Conservation (phyloP, 1,140 invertebrate species). For the Caenorhabditis remanei region DNA sequence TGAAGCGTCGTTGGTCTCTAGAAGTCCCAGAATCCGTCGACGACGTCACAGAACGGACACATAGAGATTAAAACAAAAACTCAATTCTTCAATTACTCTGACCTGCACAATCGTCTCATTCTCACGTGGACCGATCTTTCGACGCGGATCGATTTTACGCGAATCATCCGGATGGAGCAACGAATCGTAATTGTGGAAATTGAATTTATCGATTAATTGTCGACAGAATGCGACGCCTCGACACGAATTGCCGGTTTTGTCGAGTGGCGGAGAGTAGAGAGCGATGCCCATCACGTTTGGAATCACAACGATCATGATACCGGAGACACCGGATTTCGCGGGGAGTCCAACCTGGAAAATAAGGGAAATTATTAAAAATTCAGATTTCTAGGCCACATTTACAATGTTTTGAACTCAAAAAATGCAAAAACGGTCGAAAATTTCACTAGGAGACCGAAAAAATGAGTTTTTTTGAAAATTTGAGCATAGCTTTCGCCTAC, state of each 20-base stretch:
- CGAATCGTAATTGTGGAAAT: constrained; percentile 97
- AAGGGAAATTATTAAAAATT: neutral
- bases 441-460: too few species aligned
- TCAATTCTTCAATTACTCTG: constrained; percentile 7
- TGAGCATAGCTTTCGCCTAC: too few species aligned
- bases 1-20: too few species aligned
- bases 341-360: constrained; percentile 85
- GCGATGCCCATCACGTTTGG: constrained; percentile 96
- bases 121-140: constrained; percentile 84
- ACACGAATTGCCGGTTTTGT: constrained; percentile 89
- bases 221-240: constrained; percentile 89
- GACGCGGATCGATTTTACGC: constrained; percentile 88
- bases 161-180: constrained; percentile 87
- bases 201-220: constrained; percentile 90
- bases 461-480: too few species aligned
- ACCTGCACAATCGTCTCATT: constrained; percentile 35
- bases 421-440: too few species aligned
- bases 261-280: constrained; percentile 93
- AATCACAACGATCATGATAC: constrained; percentile 91
- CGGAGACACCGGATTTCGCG: constrained; percentile 95
- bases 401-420: too few species aligned
- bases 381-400: neutral
- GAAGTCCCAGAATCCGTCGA: too few species aligned
- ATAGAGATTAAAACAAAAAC: neutral
- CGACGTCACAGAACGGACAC: too few species aligned